Evolutionary conservation across 1,140 invertebrate genomes (phyloP).

Genomic region (Drosophila azteca): DNA sequence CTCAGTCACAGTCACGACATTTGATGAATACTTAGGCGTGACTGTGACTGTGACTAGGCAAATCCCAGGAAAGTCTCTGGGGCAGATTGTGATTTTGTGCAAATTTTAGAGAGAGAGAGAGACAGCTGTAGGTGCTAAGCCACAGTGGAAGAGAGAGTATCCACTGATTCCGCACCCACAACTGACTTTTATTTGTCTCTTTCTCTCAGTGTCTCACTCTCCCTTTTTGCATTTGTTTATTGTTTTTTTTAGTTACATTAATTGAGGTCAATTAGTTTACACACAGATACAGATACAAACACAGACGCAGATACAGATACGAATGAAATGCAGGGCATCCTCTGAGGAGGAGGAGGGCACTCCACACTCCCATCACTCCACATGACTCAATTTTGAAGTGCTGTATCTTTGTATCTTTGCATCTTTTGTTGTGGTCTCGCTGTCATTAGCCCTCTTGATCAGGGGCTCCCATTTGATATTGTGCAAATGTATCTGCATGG

Average conservation of each 20-base stretch:
- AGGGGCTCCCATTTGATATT: conserved; percentile 9
- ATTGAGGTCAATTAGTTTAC: conserved; percentile 80
- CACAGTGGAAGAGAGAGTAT: too few relatives aligned
- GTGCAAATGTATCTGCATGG: background rate
- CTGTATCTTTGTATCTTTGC: conserved; percentile 8
- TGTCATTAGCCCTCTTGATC: conserved; percentile 32
- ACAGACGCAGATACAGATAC: conserved; percentile 19
- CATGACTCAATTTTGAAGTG: conserved; percentile 39
- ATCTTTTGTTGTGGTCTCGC: conserved; percentile 13
- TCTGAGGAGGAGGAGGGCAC: conserved; percentile 8
- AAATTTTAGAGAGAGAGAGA: too few relatives aligned
- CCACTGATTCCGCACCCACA: too few relatives aligned
- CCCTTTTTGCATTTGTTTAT: conserved; percentile 22
- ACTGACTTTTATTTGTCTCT: too few relatives aligned
- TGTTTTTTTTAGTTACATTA: conserved; percentile 40
- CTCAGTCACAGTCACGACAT: too few relatives aligned
- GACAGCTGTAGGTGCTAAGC: too few relatives aligned
- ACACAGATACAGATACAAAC: conserved; percentile 34
- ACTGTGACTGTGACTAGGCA: too few relatives aligned
- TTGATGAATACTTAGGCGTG: too few relatives aligned
- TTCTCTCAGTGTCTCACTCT: too few relatives aligned
- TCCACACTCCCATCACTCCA: background rate
- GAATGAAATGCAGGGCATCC: conserved; percentile 64
- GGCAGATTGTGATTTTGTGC: too few relatives aligned
- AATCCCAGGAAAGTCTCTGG: too few relatives aligned